Base-by-base conservation (phyloP, 2,797 vertebrate genomes). In the Pangasius larnaudii region DNA sequence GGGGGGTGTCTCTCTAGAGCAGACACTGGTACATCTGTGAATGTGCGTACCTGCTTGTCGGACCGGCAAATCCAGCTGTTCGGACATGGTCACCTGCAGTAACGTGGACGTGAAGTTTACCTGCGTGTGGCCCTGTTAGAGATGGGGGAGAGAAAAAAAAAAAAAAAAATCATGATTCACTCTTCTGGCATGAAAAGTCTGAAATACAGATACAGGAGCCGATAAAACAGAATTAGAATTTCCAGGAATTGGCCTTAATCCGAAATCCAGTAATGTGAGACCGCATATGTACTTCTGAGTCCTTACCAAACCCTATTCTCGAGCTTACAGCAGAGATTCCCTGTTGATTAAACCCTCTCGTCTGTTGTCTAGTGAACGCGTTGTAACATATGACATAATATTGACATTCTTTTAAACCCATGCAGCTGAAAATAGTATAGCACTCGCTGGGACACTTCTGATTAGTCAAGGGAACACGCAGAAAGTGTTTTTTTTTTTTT, bases 61-160 rank as follows among this genome's bases (percentile, higher is more conserved):
- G 91, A 99, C 97, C 89, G 97, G 97, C 95, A 99, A 96, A 96
- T 99, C 98, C 96, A 99, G 95, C 93, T 99, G 98, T 89, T 99
- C 98, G 9, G 98, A 97, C 98, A 99, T 99, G 92, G 98, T 99
- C 93, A 99, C 96, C 91, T 97, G 98, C 94, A 99, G 98, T 93
- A 99, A 95, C 84, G 97, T 97, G 90, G 99, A 98, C 94, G 98
- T 96, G 94, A 99, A 99, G 96, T 97, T 99, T 93, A 98, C 96
- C 92, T 97, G 98, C 87, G 97, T 95, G 94, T 99, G 98, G 94
- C 97, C 97, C 99, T 99, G 94, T 59, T 0, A 65, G 18, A 59
- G 16, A 83, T 46, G 0, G 2, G 27, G 51, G 24, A 18, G 3
- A 69, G 1, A 53, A 30, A 58, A 8, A 74, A 9, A 77, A 89